phyloP scores from a whole-genome alignment of 1,140 invertebrate genomes.

The Heliconius hermathena region DNA sequence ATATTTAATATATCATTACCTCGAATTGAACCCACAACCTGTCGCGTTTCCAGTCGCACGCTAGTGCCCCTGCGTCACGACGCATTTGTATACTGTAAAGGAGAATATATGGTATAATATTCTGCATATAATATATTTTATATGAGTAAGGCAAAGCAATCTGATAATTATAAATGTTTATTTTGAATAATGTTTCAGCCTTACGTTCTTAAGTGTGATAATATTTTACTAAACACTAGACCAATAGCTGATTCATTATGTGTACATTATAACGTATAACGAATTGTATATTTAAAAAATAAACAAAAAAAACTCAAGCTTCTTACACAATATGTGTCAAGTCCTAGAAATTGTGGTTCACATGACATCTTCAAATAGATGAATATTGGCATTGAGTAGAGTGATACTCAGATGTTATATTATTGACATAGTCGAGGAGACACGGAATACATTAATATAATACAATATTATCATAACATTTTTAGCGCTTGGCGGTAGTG shows the following conservation, averaged over 20 bases:
- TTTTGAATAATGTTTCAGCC: too few relatives aligned
- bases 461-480: neutral
- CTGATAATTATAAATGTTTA: too few relatives aligned
- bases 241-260: neutral
- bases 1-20: too few relatives aligned
- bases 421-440: neutral
- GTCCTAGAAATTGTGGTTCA: neutral
- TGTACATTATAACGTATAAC: neutral
- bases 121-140: too few relatives aligned
- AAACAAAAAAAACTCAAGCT: neutral
- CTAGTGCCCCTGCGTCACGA: too few relatives aligned
- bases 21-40: too few relatives aligned
- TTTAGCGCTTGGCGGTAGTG: neutral
- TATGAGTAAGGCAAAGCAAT: too few relatives aligned
- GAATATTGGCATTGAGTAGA: slow-evolving; percentile 6
- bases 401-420: neutral
- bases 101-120: too few relatives aligned
- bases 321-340: neutral
- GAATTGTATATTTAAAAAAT: neutral
- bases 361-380: neutral
- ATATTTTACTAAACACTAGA: neutral
- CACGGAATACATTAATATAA: neutral
- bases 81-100: too few relatives aligned
- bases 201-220: neutral
- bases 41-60: too few relatives aligned